These are phyloP conservation scores for Oreochromis mossambicus DNA, from an alignment of 2,797 vertebrate species.

Conservation along the genomic window DNA sequence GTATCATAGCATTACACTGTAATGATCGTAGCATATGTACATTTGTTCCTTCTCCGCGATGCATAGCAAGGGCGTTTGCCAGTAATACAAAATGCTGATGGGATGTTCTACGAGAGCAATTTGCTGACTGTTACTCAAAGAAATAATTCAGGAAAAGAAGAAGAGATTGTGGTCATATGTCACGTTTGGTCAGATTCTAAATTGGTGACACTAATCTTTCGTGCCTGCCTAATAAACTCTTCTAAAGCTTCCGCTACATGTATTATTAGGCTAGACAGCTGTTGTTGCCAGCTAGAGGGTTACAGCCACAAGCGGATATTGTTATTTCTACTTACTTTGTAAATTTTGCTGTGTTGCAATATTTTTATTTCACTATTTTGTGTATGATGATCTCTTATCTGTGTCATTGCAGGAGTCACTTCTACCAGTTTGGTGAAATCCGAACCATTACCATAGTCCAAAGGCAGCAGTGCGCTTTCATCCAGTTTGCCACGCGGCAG, in stretches of 20 bases:
- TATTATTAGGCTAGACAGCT: background rate
- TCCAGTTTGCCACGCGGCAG: conserved; percentile 94
- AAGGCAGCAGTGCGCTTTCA: conserved; percentile 96
- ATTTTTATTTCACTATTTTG: background rate
- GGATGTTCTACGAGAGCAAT: background rate
- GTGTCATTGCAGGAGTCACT: conserved; percentile 84
- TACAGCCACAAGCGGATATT: background rate
- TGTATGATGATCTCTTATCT: background rate
- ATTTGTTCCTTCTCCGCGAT: background rate
- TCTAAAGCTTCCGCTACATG: background rate
- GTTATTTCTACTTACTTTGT: background rate
- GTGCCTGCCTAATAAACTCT: background rate
- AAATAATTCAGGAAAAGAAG: background rate
- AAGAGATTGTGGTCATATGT: background rate
- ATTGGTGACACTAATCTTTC: background rate
- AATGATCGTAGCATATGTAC: background rate
- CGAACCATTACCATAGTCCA: conserved; percentile 95
- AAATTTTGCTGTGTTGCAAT: background rate
- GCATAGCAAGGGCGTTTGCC: background rate
- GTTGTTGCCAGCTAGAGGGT: background rate
- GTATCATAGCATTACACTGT: background rate
- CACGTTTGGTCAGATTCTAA: background rate
- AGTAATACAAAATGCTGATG: background rate
- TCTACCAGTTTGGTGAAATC: conserved; percentile 98
- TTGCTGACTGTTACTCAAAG: background rate